Percentiles rank a stretch among this genome's conserved stretches.
Conservation (phyloP, 2,888 invertebrate genomes). For the Brachyptera risi region DNA sequence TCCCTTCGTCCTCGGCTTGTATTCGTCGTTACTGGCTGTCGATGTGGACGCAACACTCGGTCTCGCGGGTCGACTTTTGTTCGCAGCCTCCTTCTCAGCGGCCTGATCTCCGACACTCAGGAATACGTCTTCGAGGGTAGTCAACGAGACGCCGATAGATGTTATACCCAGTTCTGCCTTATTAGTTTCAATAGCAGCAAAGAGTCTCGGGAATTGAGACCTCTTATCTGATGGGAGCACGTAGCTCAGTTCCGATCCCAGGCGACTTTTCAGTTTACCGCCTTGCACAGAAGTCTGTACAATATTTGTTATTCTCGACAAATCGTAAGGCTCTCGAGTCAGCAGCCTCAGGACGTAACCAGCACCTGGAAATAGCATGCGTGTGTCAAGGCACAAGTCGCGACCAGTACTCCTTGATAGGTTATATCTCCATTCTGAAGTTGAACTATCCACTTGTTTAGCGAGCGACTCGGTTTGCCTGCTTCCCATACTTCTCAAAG, state of each 20-base stretch:
- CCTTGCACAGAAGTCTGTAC: slow-evolving; percentile 45
- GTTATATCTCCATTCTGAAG: neutral
- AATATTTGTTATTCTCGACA: slow-evolving; percentile 39
- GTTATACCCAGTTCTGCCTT: slow-evolving; percentile 61
- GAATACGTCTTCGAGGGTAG: slow-evolving; percentile 92
- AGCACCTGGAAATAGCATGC: slow-evolving; percentile 50
- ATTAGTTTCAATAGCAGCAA: slow-evolving; percentile 58
- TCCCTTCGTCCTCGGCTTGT: slow-evolving; percentile 35
- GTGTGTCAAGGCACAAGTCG: neutral
- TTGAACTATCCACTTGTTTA: neutral
- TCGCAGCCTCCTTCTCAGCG: neutral
- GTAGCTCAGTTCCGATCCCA: slow-evolving; percentile 49
- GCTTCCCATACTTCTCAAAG: too few relatives aligned
- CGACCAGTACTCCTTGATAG: neutral
- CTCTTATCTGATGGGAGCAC: slow-evolving; percentile 55
- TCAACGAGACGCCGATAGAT: slow-evolving; percentile 77
- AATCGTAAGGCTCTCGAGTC: slow-evolving; percentile 42
- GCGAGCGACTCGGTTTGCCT: too few relatives aligned
- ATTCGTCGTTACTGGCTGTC: neutral
- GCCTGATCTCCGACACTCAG: slow-evolving; percentile 45
- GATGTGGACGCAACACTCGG: neutral
- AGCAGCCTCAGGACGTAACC: slow-evolving; percentile 67
- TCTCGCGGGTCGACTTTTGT: neutral
- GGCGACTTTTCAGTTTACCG: slow-evolving; percentile 44
- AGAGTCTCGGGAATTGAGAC: slow-evolving; percentile 55